Evolutionary conservation across 1,140 invertebrate species (phyloP).

Genomic region (Phenacoccus solenopsis): DNA sequence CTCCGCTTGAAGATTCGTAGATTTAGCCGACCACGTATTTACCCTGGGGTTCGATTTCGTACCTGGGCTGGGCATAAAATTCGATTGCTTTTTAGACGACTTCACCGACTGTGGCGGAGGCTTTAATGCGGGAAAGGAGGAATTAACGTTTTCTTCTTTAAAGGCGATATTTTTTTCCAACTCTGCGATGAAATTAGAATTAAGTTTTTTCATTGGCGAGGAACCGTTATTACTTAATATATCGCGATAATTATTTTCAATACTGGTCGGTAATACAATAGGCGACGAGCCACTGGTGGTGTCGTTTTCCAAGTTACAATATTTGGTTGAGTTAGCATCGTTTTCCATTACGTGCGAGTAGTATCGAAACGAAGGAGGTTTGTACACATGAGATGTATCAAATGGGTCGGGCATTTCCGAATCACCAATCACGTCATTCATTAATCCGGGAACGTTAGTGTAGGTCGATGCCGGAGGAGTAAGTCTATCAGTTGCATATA

Average conservation of each 20-base stretch:
- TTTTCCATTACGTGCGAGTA: not conserved
- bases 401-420: not conserved
- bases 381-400: not conserved
- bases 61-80: conserved; percentile 19
- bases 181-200: conserved; percentile 44
- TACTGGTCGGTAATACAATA: not conserved
- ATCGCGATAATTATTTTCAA: not conserved
- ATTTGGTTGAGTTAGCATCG: not conserved
- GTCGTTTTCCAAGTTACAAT: not conserved
- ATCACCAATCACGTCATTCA: not conserved
- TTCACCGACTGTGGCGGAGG: conserved; percentile 36
- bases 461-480: not conserved
- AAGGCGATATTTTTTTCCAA: conserved; percentile 46
- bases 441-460: not conserved
- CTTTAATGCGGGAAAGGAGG: conserved; percentile 34
- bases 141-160: conserved; percentile 40
- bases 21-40: not conserved
- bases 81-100: conserved; percentile 29
- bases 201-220: conserved; percentile 33
- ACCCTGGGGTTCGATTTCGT: not conserved
- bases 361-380: not conserved
- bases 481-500: not conserved
- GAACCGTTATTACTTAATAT: conserved; percentile 20
- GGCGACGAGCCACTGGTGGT: not conserved
- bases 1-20: not conserved